A percentile compares a stretch with the other conserved stretches of the same genome.
Evolutionary conservation across 2,797 vertebrate genomes (phyloP).

Genomic region (Ptychadena robeensis): DNA sequence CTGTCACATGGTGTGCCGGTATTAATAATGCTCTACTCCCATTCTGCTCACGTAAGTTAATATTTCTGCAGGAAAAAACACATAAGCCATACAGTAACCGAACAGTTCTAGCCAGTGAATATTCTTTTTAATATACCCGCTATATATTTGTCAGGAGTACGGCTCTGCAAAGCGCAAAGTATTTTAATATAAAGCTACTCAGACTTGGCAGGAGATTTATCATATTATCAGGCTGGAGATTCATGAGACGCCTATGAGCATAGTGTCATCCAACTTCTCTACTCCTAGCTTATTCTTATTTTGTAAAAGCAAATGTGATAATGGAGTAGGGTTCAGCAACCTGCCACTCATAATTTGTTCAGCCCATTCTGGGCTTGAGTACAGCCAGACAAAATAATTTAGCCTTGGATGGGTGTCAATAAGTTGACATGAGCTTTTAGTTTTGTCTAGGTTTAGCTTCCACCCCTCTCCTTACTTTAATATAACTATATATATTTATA

Average conservation of each 20-base stretch:
- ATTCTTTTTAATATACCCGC: neutral
- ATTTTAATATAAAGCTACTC: neutral
- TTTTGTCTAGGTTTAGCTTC: too few species aligned
- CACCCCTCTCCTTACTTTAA: too few species aligned
- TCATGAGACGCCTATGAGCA: neutral
- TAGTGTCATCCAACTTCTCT: neutral
- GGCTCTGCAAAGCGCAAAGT: neutral
- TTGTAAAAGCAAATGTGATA: neutral
- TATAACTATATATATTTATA: too few species aligned
- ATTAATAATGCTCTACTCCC: conserved; percentile 37
- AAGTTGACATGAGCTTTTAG: neutral
- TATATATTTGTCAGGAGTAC: neutral
- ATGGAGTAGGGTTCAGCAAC: neutral
- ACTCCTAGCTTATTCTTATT: neutral
- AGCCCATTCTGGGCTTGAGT: neutral
- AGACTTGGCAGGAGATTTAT: neutral
- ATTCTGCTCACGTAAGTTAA: neutral
- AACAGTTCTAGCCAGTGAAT: neutral
- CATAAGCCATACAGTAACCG: neutral
- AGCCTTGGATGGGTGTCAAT: neutral
- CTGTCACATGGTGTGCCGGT: conserved; percentile 16
- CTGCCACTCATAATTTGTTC: too few species aligned
- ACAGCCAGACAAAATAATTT: neutral
- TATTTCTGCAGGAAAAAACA: neutral
- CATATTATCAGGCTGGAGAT: neutral